Percentiles rank a stretch among this genome's conserved stretches.
Evolutionary conservation across 2,888 invertebrate genomes (phyloP).

Genomic region (Herminia tarsipennalis): DNA sequence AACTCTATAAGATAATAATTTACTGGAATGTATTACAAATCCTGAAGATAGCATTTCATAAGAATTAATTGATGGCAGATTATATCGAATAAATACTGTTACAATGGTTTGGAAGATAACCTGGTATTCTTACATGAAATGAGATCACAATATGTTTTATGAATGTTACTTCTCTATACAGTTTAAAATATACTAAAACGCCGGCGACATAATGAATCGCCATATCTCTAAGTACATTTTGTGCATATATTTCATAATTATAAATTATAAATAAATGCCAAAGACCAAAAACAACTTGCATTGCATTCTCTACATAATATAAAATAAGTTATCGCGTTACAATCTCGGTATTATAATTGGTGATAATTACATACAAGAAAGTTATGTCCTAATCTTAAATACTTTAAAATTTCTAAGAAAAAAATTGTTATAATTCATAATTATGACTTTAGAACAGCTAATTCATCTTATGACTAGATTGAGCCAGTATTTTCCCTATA

Average conservation of each 20-base stretch:
- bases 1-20: constrained; percentile 60
- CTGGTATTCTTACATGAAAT: constrained; percentile 70
- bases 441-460: constrained; percentile 75
- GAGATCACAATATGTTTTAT: constrained; percentile 76
- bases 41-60: constrained; percentile 60
- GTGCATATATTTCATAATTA: constrained; percentile 71
- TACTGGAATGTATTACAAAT: constrained; percentile 78
- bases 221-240: constrained; percentile 81
- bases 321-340: constrained; percentile 64
- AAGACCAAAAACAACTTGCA: constrained; percentile 66
- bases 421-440: constrained; percentile 60
- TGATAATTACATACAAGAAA: constrained; percentile 62
- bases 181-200: constrained; percentile 61
- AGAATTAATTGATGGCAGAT: constrained; percentile 53
- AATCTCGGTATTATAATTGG: constrained; percentile 63
- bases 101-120: constrained; percentile 53
- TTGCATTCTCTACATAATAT: constrained; percentile 60
- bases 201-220: constrained; percentile 59
- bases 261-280: constrained; percentile 75
- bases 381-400: constrained; percentile 66
- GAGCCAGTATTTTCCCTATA: constrained; percentile 79
- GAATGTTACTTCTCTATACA: constrained; percentile 62
- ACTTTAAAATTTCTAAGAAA: constrained; percentile 74
- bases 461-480: constrained; percentile 86
- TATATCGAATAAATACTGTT: constrained; percentile 60